Evolutionary conservation across 1,140 invertebrate species (phyloP).

Genomic region (Anastrepha ludens): DNA sequence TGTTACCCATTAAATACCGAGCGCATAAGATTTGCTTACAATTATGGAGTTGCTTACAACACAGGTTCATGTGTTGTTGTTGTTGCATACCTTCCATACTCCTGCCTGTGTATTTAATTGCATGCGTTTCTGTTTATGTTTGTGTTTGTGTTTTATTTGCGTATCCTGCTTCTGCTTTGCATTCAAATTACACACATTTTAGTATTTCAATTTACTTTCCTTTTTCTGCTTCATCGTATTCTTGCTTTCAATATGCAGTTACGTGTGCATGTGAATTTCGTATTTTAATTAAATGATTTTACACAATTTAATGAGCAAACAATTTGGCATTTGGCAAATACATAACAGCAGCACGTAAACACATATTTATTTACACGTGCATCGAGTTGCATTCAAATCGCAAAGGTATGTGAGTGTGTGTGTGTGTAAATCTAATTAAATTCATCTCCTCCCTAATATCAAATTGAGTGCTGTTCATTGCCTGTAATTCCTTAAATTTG

Average conservation of each 20-base stretch:
- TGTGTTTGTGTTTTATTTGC: neutral
- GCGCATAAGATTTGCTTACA: too few species aligned
- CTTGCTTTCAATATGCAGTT: neutral
- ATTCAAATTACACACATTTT: slow-evolving; percentile 5
- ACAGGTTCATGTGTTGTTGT: too few species aligned
- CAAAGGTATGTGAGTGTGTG: neutral
- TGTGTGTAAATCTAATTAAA: slow-evolving; percentile 20
- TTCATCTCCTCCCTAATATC: neutral
- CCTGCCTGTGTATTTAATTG: too few species aligned
- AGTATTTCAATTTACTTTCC: neutral
- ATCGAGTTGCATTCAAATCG: neutral
- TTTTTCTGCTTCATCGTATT: neutral
- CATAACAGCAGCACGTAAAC: neutral
- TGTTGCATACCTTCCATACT: too few species aligned
- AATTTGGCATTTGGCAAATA: slow-evolving; percentile 30
- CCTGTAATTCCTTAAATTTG: slow-evolving; percentile 33
- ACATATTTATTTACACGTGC: neutral
- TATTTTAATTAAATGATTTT: slow-evolving; percentile 51
- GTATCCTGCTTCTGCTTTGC: neutral
- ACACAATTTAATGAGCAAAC: slow-evolving; percentile 26
- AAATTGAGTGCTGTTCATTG: slow-evolving; percentile 19
- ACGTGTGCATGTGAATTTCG: neutral
- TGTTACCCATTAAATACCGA: too few species aligned
- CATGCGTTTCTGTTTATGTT: neutral
- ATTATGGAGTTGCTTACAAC: too few species aligned